Percentiles rank a stretch among this genome's conserved stretches.
Evolutionary conservation across 2,888 invertebrate species (phyloP).

Genomic region (Caradrina clavipalpis): DNA sequence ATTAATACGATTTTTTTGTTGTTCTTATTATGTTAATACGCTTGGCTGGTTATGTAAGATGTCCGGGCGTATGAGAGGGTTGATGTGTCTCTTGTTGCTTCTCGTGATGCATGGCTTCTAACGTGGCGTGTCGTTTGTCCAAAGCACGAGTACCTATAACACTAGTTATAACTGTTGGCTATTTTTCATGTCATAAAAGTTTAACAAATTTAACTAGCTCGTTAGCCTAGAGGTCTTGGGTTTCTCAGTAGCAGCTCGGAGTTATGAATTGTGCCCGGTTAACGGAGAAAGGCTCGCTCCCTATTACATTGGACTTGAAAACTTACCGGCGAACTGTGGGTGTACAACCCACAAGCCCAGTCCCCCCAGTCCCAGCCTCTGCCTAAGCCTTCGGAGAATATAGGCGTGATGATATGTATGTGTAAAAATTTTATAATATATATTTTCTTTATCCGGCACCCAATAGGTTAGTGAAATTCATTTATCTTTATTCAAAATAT

Average conservation of each 20-base stretch:
- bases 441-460: background rate
- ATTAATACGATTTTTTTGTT: slow-evolving; percentile 67
- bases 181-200: background rate
- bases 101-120: slow-evolving; percentile 8
- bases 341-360: too few species aligned
- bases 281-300: too few species aligned
- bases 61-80: slow-evolving; percentile 25
- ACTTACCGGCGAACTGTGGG: too few species aligned
- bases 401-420: too few species aligned
- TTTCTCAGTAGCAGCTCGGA: too few species aligned
- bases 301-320: too few species aligned
- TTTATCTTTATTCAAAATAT: background rate
- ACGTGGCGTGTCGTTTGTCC: background rate
- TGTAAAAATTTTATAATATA: too few species aligned
- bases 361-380: too few species aligned
- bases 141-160: background rate
- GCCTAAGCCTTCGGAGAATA: too few species aligned
- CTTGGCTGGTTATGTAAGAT: slow-evolving; percentile 53
- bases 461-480: background rate
- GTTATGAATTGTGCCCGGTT: too few species aligned
- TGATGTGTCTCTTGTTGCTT: slow-evolving; percentile 25
- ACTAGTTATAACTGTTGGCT: background rate
- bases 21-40: slow-evolving; percentile 66
- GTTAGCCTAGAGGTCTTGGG: too few species aligned
- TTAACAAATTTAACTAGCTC: too few species aligned